Base-by-base conservation (phyloP, 2,888 invertebrate genomes). In the Hypomecis atomaria region DNA sequence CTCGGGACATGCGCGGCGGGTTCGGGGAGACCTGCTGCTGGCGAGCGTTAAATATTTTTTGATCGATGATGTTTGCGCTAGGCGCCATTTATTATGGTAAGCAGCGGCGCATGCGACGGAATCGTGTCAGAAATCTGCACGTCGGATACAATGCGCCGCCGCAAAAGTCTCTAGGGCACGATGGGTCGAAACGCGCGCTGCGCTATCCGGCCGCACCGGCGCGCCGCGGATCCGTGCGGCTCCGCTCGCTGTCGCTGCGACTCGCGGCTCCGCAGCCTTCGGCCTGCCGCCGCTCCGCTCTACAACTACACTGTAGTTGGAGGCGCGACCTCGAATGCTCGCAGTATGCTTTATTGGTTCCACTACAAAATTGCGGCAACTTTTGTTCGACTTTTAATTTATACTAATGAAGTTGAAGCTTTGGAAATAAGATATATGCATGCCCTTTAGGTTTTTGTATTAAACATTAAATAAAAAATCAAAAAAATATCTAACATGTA, bases 1-100 rank as follows among this genome's bases (percentile, higher is more conserved):
- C 63, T 8, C 52, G 57, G 48, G 79, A 78, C 78, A 76, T 84
- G 84, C 87, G 81, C 78, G 72, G 73, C 59, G 72, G 68, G 75
- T 75, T 72, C 68, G 71, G 66, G 76, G 74, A 66, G 74, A 81
- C 80, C 76, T 76, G 76, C 78, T 67, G 45, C 69, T 74, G 73
- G 71, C 69, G 71, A 65, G 66, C 65, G 43, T 0, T 50, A 59
- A 64, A 59, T 64, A 44, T 64, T 36, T 10, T 23, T 50, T 48
- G 59, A 55, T 64, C 55, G 55, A 59, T 59, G 38, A 45, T 36
- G 10, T 44, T 13, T 13, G 23, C 36, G 45, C 6, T 4, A 10
- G 11, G 37, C 10, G 23, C 50, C 42, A 56, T 59, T 47, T 38
- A 34, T 42, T 13, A 43, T 45, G 47, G 37, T 10, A 10, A 34